These are phyloP conservation scores for Cecidostiba fungosa DNA, from an alignment of 2,888 invertebrate genomes.

Conservation along the genomic window DNA sequence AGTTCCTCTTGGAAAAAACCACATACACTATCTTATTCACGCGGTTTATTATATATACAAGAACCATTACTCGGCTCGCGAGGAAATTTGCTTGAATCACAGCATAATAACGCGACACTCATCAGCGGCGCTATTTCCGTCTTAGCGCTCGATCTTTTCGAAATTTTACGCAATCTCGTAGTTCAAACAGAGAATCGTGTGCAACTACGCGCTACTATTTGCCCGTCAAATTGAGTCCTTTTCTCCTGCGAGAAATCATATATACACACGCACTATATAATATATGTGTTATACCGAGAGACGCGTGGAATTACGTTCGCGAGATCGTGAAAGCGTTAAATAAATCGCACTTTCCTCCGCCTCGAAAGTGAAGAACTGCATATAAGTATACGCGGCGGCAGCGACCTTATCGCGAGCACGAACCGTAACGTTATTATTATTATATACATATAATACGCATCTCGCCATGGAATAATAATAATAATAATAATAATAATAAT, in stretches of 20 bases:
- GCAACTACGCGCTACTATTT: background rate
- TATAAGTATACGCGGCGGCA: background rate
- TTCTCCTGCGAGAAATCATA: constrained; percentile 21
- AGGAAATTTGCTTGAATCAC: constrained; percentile 11
- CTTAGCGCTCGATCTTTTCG: background rate
- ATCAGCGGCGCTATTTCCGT: background rate
- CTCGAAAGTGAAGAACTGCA: constrained; percentile 3
- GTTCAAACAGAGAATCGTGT: background rate
- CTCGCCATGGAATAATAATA: background rate
- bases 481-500: too few species aligned
- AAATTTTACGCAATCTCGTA: background rate
- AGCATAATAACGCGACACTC: background rate
- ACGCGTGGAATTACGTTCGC: constrained; percentile 20
- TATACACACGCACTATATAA: background rate
- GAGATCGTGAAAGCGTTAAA: constrained; percentile 50
- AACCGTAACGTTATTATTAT: background rate
- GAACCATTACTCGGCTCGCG: background rate
- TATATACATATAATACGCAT: background rate
- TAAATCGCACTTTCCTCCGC: constrained; percentile 28
- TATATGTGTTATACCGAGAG: background rate
- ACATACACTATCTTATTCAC: background rate
- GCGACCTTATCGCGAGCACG: background rate
- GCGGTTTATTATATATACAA: too few species aligned
- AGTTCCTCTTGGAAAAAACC: background rate
- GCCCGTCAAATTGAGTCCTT: background rate